These are phyloP conservation scores for Orestias chungarensis DNA, from an alignment of 2,797 vertebrate species.

Conservation along the genomic window DNA sequence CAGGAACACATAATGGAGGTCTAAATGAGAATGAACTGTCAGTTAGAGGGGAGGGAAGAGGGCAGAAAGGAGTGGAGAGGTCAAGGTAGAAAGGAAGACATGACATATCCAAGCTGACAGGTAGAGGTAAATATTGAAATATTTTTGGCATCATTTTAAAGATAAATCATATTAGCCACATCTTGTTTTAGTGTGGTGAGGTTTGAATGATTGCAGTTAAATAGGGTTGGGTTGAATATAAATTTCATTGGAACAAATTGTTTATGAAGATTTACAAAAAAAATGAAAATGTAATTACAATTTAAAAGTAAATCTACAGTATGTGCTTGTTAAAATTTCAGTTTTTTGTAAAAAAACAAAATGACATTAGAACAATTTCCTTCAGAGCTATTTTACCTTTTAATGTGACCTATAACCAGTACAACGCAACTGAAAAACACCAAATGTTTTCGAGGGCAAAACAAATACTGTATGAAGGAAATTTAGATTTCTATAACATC, in stretches of 20 bases:
- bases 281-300: too few relatives aligned
- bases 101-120: constrained; percentile 47
- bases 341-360: neutral
- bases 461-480: neutral
- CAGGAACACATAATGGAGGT: constrained; percentile 76
- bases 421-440: neutral
- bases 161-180: constrained; percentile 59
- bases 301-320: too few relatives aligned
- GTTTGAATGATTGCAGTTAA: constrained; percentile 50
- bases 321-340: too few relatives aligned
- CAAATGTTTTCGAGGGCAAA: neutral
- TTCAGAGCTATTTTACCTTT: neutral
- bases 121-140: constrained; percentile 41
- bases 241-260: constrained; percentile 19
- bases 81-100: constrained; percentile 51
- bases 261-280: neutral
- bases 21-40: constrained; percentile 79
- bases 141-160: constrained; percentile 21
- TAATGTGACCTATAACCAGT: neutral
- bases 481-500: neutral
- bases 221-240: constrained; percentile 19
- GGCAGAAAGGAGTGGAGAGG: constrained; percentile 58
- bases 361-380: neutral
- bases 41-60: constrained; percentile 58
- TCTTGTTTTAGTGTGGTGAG: constrained; percentile 75